A percentile compares a stretch with the other conserved stretches of the same genome.
phyloP scores from a whole-genome alignment of 2,888 invertebrate genomes.

The Aelia acuminata region DNA sequence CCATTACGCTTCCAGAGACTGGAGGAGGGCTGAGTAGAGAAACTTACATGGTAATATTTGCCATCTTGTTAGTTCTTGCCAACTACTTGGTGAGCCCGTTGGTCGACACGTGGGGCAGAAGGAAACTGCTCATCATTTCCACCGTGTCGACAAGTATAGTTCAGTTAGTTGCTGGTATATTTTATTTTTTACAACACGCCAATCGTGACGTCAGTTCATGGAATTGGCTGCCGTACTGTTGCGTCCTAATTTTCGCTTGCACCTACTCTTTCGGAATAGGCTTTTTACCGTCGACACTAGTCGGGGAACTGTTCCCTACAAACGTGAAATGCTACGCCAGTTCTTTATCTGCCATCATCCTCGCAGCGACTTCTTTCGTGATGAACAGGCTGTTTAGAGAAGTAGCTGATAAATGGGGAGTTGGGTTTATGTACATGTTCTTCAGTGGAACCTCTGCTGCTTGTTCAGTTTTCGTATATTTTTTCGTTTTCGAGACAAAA shows the following conservation, averaged over 20 bases:
- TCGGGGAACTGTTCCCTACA: conserved; percentile 65
- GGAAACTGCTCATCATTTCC: conserved; percentile 64
- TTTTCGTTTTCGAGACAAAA: conserved; percentile 65
- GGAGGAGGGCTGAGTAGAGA: conserved; percentile 66
- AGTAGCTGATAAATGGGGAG: conserved; percentile 61
- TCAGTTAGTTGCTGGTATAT: conserved; percentile 62
- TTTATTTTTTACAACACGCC: conserved; percentile 62
- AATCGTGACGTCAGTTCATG: conserved; percentile 68
- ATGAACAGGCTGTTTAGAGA: conserved; percentile 64
- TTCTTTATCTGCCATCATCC: conserved; percentile 65
- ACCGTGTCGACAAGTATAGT: conserved; percentile 61
- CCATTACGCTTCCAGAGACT: conserved; percentile 74
- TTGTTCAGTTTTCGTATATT: conserved; percentile 62
- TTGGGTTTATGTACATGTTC: conserved; percentile 64
- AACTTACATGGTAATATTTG: conserved; percentile 65
- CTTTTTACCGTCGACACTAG: conserved; percentile 68
- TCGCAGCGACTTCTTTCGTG: conserved; percentile 64
- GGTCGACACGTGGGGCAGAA: conserved; percentile 65
- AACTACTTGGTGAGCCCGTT: conserved; percentile 63
- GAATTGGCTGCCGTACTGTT: conserved; percentile 72
- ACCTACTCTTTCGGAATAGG: conserved; percentile 74
- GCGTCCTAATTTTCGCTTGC: conserved; percentile 75
- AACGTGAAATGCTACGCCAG: conserved; percentile 66
- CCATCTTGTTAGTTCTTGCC: conserved; percentile 62
- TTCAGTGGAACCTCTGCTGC: conserved; percentile 63